A percentile compares a stretch with the other conserved stretches of the same genome.
Conservation (phyloP, 2,797 vertebrate genomes). For the Ammospiza maritima region DNA sequence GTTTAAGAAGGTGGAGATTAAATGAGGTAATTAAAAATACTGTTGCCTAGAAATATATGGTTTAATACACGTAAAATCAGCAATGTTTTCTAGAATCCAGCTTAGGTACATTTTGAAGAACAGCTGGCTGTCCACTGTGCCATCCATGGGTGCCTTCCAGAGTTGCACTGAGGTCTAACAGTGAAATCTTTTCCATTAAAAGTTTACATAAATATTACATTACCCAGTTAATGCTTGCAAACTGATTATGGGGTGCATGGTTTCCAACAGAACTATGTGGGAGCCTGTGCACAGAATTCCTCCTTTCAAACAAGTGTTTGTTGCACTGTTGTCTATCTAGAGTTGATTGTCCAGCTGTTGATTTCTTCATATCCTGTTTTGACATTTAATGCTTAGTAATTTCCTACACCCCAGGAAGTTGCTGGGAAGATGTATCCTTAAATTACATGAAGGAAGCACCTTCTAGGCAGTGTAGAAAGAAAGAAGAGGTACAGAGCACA, state of each 20-base stretch:
- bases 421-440: background rate
- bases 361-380: background rate
- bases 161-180: background rate
- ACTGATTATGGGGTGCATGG: background rate
- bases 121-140: background rate
- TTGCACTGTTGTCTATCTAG: background rate
- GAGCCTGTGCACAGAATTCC: background rate
- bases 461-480: background rate
- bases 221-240: background rate
- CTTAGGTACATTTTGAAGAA: background rate
- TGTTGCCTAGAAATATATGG: background rate
- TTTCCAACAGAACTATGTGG: background rate
- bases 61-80: background rate
- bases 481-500: background rate
- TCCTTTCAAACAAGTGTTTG: background rate
- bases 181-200: background rate
- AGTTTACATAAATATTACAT: background rate
- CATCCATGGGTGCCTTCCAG: rapidly evolving
- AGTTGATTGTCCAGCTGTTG: background rate
- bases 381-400: background rate
- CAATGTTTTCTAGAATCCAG: background rate
- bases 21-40: background rate
- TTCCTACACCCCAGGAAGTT: background rate
- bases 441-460: background rate
- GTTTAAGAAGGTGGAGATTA: background rate